Evolutionary conservation across 2,797 vertebrate species (phyloP), one percentile per base, ranked within the genome.

Genomic region (Parotocinclus haroldoi): DNA sequence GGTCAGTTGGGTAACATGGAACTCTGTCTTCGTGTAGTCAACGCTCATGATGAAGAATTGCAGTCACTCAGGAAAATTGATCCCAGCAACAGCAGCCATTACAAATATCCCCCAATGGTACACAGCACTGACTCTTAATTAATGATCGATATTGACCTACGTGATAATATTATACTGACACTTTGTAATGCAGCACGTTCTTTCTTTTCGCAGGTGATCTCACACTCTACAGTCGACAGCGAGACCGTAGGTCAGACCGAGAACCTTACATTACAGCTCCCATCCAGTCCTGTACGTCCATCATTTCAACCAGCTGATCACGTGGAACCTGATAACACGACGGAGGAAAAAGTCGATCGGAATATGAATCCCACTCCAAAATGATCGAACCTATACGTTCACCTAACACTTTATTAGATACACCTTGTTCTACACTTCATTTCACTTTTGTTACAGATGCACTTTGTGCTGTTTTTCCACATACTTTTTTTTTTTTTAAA

Each of bases 11-110:
- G 86, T 38, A 83, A 83, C 63, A 80, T 86, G 64, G 91, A 93
- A 82, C 75, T 93, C 73, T 92, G 83, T 59, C 61, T 91, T 16
- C 80, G 89, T n/a, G 49, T 93, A 55, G 81, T 85, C 16, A 92
- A 91, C 7, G 77, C 86, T 9, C 82, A 86, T 78, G 90, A 93
- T 56, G 84, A 74, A 49, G 85, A 81, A 9, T 18, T 81, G 18
- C 90, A 91, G 59, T 78, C 80, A 2, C 57, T 84, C 69, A 76
- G 71, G n/a, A 83, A 80, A 13, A 75, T 86, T 7, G 81, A 87
- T 27, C 84, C 76, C 9, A 71, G 74, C 65, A 82, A 62, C 48
- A 80, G 65, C 63, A 65, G 75, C 0, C 73, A 83, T 7, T 92
- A 92, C 66, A 85, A 82, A 46, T 87, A 90, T 39, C 84, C 78